phyloP scores from a whole-genome alignment of 1,140 invertebrate species.

The Caerostris extrusa region DNA sequence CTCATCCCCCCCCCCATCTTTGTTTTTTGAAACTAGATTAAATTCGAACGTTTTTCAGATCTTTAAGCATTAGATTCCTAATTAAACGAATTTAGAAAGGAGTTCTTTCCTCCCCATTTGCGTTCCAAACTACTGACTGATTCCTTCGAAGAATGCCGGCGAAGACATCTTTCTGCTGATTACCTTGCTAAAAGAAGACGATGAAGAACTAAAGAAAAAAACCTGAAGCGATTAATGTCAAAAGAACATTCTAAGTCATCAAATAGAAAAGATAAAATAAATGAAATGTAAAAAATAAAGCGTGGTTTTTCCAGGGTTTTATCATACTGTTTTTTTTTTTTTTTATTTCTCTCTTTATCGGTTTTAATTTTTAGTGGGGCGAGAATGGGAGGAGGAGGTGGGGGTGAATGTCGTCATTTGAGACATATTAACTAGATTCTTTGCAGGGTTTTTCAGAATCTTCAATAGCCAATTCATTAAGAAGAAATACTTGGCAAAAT shows the following conservation, averaged over 20 bases:
- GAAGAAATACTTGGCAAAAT: too few relatives aligned
- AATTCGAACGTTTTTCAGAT: not conserved
- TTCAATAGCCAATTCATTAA: too few relatives aligned
- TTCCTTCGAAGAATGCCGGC: not conserved
- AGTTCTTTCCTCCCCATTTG: not conserved
- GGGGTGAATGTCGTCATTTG: too few relatives aligned
- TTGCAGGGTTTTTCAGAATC: too few relatives aligned
- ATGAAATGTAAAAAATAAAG: not conserved
- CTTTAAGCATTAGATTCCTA: not conserved
- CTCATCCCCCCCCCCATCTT: not conserved
- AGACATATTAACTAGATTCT: too few relatives aligned
- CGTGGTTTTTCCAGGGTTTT: too few relatives aligned
- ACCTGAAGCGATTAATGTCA: not conserved
- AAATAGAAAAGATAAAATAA: not conserved
- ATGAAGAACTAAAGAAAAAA: not conserved
- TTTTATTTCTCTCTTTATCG: too few relatives aligned
- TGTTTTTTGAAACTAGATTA: not conserved
- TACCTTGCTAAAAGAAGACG: not conserved
- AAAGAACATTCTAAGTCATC: conserved; percentile 25
- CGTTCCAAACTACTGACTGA: conserved; percentile 15
- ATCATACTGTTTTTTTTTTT: too few relatives aligned
- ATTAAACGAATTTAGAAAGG: not conserved
- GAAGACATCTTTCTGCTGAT: conserved; percentile 2
- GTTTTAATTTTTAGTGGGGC: too few relatives aligned
- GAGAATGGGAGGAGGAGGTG: too few relatives aligned